These are phyloP conservation scores for rat (Rattus norvegicus) DNA, from an alignment of 2,113 vertebrate species.

Conservation along the genomic window GRCr8 NC_086023.1:76685001-76685500, in stretches of 20 bases:
- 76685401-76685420: not conserved
- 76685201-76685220: not conserved
- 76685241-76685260: not conserved
- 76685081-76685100: not conserved
- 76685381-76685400: not conserved
- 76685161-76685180: not conserved
- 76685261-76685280: not conserved
- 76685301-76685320: not conserved
- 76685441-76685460: not conserved
- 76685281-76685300: not conserved
- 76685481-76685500: not conserved
- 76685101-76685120: constrained; percentile 25
- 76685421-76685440: not conserved
- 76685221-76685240: not conserved
- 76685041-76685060: not conserved
- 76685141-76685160: not conserved
- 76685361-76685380: not conserved
- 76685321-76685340: not conserved
- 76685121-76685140: not conserved
- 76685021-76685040: not conserved
- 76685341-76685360: not conserved
- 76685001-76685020: accelerated
- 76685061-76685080: not conserved
- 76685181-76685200: not conserved
- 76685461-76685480: not conserved